phyloP scores from a whole-genome alignment of 2,888 invertebrate genomes.

The Oscheius sp. region DNA sequence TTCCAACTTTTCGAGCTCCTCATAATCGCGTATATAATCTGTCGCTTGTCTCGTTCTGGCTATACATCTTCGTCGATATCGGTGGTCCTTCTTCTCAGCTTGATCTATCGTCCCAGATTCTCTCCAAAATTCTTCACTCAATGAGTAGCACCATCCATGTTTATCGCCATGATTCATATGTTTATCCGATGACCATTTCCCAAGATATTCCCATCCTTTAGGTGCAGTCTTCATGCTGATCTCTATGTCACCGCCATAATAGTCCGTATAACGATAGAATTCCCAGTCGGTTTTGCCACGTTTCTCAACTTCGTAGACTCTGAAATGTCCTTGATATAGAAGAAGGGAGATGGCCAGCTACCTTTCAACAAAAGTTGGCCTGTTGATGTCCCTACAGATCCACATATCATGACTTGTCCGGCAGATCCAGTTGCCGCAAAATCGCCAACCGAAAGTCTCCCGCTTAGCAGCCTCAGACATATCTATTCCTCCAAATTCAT shows the following conservation, averaged over 20 bases:
- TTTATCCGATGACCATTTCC: conserved; percentile 56
- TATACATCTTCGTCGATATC: conserved; percentile 44
- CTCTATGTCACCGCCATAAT: conserved; percentile 47
- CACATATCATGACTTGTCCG: conserved; percentile 50
- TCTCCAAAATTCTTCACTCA: conserved; percentile 50
- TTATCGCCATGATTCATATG: conserved; percentile 58
- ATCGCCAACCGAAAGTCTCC: conserved; percentile 15
- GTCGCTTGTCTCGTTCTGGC: conserved; percentile 26
- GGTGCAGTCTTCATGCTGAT: conserved; percentile 29
- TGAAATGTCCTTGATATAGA: background rate
- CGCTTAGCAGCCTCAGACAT: conserved; percentile 2
- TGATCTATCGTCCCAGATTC: conserved; percentile 34
- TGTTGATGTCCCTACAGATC: conserved; percentile 35
- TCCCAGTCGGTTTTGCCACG: conserved; percentile 40
- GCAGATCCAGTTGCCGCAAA: conserved; percentile 44
- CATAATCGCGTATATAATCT: conserved; percentile 20
- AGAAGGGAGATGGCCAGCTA: background rate
- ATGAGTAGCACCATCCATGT: conserved; percentile 62
- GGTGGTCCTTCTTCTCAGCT: conserved; percentile 32
- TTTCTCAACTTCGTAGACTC: conserved; percentile 41
- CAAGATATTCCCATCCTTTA: conserved; percentile 51
- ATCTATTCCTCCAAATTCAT: conserved; percentile 10
- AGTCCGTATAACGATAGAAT: conserved; percentile 44
- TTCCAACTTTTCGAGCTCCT: conserved; percentile 17
- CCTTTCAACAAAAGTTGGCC: conserved; percentile 39